These are phyloP conservation scores for Platycheirus albimanus DNA, from an alignment of 2,888 invertebrate species.

Conservation along the genomic window DNA sequence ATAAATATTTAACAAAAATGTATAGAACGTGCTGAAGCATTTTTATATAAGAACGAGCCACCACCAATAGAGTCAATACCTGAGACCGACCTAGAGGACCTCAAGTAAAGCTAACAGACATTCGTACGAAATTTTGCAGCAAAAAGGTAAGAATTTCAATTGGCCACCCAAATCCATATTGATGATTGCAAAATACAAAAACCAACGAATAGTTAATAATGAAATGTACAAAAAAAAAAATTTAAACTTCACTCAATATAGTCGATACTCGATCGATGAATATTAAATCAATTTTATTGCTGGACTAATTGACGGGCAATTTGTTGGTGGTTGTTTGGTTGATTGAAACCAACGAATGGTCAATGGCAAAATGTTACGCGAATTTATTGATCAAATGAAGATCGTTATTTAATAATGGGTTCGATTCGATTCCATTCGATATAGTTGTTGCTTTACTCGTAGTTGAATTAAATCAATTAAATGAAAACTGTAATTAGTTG, in stretches of 20 bases:
- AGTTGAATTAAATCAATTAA: slow-evolving; percentile 31
- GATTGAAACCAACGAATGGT: slow-evolving; percentile 43
- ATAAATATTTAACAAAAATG: slow-evolving; percentile 59
- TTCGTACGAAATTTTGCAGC: not conserved
- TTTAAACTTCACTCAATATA: slow-evolving; percentile 6
- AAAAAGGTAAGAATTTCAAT: slow-evolving; percentile 48
- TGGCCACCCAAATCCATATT: slow-evolving; percentile 63
- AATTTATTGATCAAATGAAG: slow-evolving; percentile 50
- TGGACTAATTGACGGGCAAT: slow-evolving; percentile 69
- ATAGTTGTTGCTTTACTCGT: too few relatives aligned
- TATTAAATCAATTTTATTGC: slow-evolving; percentile 72
- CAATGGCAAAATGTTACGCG: slow-evolving; percentile 44
- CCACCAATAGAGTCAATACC: too few relatives aligned
- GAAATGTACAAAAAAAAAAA: slow-evolving; percentile 38
- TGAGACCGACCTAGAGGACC: too few relatives aligned
- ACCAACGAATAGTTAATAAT: not conserved
- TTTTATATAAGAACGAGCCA: slow-evolving; percentile 1
- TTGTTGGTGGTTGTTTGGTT: slow-evolving; percentile 48
- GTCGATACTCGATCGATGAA: slow-evolving; percentile 44
- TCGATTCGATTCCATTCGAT: too few relatives aligned
- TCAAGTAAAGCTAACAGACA: not conserved
- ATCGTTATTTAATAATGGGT: slow-evolving; percentile 30
- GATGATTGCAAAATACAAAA: slow-evolving; percentile 48
- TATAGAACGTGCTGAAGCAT: slow-evolving; percentile 46
- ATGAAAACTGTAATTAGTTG: not conserved